Evolutionary conservation across 1,140 invertebrate genomes (phyloP), one percentile per base, ranked within the genome.

Genomic region (Leguminivora glycinivorella): DNA sequence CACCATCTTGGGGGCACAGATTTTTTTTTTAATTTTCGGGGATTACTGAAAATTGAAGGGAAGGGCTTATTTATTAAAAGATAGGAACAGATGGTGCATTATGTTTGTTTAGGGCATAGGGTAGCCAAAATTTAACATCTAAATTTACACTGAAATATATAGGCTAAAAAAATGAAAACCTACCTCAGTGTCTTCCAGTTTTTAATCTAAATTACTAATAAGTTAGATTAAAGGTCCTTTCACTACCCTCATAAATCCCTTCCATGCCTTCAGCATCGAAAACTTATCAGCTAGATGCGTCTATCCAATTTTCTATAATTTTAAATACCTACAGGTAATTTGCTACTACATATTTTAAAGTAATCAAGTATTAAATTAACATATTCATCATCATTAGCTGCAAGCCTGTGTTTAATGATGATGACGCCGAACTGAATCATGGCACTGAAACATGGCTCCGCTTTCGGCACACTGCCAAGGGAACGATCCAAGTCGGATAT

Each of bases 1-100:
- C 72, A 72, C 67, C 74, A 75, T 72, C 58, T 72, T 70, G 68
- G 72, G 72, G 76, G 71, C 69, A 69, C 70, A 73, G 77, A 68
- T 77, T 80, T 70, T 38, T 38, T 78, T 80, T 82, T 81, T 76
- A 78, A 77, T 80, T 77, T 71, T 72, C 47, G 69, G 68, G 72
- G 67, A 80, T 82, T 78, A 52, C 17, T 52, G 47, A 7, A 22
- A 6, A 22, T 52, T 52, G 9, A 22, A 7, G 6, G 14, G 40
- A 52, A 19, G 17, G 17, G 10, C 19, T 22, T 22, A 60, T 19
- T 60, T 17, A 63, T 63, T 63, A 63, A 63, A 63, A 63, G 17
- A 1, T n/a, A 63, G 3, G 24, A 12, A 17, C 26, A 63, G 58
- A 34, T 31, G 58, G 25, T 26, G 56, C 56, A 9, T 14, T 26